Percentiles rank a stretch among this genome's conserved stretches.
Evolutionary conservation across 30 jellyfish, hydroid and myxozoan species (phyloP).

Genomic region (Phacellophora camtschatica): DNA sequence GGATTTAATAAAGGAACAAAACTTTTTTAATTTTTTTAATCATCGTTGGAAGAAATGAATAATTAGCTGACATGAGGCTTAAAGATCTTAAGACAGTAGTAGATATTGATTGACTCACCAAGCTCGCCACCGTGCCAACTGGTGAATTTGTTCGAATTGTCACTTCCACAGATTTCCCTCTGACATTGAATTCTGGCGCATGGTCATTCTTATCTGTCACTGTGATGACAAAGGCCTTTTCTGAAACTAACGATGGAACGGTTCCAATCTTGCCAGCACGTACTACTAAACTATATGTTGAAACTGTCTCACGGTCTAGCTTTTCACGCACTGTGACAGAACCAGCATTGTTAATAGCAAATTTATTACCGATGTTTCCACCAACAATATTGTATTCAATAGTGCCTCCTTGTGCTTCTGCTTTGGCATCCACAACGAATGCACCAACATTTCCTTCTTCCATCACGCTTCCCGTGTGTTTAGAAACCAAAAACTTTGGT

Average conservation of each 20-base stretch:
- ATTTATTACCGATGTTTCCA: constrained; percentile 67
- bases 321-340: constrained; percentile 10
- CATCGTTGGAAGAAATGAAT: too few species aligned
- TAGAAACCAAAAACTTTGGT: constrained; percentile 45
- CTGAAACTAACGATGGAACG: constrained; percentile 69
- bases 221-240: constrained; percentile 39
- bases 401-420: constrained; percentile 37
- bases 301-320: constrained; percentile 65
- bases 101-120: constrained; percentile 65
- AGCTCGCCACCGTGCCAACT: constrained; percentile 68
- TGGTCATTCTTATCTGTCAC: constrained; percentile 83
- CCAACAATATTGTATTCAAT: constrained; percentile 84
- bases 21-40: too few species aligned
- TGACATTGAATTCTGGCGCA: constrained; percentile 78
- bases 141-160: constrained; percentile 81
- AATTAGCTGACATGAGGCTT: too few species aligned
- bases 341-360: constrained; percentile 64
- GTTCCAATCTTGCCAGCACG: constrained; percentile 73
- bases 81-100: too few species aligned
- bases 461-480: background rate
- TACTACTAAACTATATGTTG: constrained; percentile 57
- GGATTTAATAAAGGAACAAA: too few species aligned
- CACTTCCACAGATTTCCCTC: constrained; percentile 53
- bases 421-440: constrained; percentile 27
- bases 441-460: constrained; percentile 68